Conservation (phyloP, 2,797 vertebrate genomes). For the Sphenodon punctatus region DNA sequence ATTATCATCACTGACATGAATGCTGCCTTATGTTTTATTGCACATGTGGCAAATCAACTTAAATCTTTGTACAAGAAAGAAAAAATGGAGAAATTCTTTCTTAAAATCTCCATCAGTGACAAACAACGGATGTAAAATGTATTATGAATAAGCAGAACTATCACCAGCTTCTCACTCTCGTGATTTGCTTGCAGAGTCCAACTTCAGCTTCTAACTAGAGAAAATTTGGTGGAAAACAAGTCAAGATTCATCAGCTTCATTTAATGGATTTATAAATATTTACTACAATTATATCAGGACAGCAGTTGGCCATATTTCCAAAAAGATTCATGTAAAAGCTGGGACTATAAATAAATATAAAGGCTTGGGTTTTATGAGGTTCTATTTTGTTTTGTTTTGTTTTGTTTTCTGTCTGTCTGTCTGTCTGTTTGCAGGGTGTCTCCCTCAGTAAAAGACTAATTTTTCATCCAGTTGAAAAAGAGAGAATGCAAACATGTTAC, state of each 20-base stretch:
- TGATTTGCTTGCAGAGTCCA: conserved; percentile 20
- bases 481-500: too few species aligned
- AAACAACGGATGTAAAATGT: conserved; percentile 2
- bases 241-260: conserved; percentile 63
- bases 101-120: neutral
- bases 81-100: neutral
- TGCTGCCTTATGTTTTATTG: neutral
- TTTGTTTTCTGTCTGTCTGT: too few species aligned
- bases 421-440: too few species aligned
- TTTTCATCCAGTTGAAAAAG: too few species aligned
- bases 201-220: conserved; percentile 32
- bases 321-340: conserved; percentile 23
- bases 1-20: rapidly evolving
- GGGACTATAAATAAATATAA: conserved; percentile 68
- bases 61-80: neutral
- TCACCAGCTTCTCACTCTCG: neutral
- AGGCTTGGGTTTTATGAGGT: conserved; percentile 51
- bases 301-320: conserved; percentile 54
- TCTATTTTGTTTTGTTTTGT: too few species aligned
- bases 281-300: conserved; percentile 45
- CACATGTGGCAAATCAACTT: neutral
- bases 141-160: neutral
- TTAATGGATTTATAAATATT: conserved; percentile 65
- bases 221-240: conserved; percentile 50
- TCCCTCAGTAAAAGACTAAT: too few species aligned